Evolutionary conservation across 2,888 invertebrate species (phyloP), one percentile per base, ranked within the genome.

Genomic region (Schrankia costaestrigalis): DNA sequence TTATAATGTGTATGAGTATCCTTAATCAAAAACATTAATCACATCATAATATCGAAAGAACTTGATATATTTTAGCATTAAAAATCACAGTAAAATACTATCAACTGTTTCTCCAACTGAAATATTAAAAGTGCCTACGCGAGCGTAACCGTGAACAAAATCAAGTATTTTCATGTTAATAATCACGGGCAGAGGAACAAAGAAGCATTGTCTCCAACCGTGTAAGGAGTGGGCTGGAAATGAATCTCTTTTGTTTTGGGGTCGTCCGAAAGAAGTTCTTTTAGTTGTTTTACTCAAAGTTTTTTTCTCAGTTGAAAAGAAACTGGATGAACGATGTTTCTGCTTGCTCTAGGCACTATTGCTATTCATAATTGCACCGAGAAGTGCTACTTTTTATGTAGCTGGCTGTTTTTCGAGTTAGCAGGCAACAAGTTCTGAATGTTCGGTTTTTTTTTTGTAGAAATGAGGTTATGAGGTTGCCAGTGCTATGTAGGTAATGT

Each of bases 171-270:
- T 64, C 60, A 69, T 67, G 57, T 71, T 69, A 69, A 71, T 76
- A 75, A 75, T 70, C 63, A 55, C 60, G 52, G 35, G 41, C 26
- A 42, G 48, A 58, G 46, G 52, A 70, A 77, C 75, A 76, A 77
- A 69, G 74, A 51, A 37, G 58, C 58, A 72, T 75, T 77, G 75
- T 77, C 60, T 47, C 37, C 40, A 38, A 46, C 48, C 61, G 66
- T 68, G 66, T 74, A 77, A 76, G 71, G 57, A 72, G 69, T 66
- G 64, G 59, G 48, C 46, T 64, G 49, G 46, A 49, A 72, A 69
- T 65, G 63, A 71, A 70, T 62, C 63, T 58, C 62, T 63, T 71
- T 77, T 74, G 73, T 77, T 72, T 69, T 54, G 56, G 61, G 64
- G 63, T 69, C 69, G 56, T 48, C 50, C 49, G 53, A 65, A 53